phyloP scores from a whole-genome alignment of 1,140 invertebrate genomes.

The Lysiphlebus fabarum region DNA sequence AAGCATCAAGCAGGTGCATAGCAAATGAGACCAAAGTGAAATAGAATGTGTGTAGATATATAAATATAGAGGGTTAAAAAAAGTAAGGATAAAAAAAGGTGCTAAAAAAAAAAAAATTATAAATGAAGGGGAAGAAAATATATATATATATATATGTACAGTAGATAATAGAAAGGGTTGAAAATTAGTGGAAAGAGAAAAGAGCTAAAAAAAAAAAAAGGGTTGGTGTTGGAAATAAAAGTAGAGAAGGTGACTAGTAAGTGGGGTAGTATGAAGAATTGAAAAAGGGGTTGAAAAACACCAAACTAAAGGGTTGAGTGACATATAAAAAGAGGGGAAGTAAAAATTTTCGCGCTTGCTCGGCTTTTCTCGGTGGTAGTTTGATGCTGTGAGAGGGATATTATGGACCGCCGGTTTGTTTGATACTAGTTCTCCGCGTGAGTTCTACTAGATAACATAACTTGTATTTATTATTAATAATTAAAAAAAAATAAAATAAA shows the following conservation, averaged over 20 bases:
- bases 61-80: conserved; percentile 1
- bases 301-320: conserved; percentile 5
- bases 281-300: conserved; percentile 16
- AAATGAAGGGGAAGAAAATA: too few species aligned
- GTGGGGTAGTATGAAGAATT: conserved; percentile 8
- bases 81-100: conserved; percentile 1
- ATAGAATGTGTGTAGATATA: background rate
- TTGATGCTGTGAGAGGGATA: conserved; percentile 40
- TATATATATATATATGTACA: too few species aligned
- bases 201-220: conserved; percentile 2
- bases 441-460: conserved; percentile 38
- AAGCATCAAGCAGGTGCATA: conserved; percentile 4
- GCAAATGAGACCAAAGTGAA: background rate
- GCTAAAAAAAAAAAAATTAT: conserved; percentile 1
- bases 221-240: background rate
- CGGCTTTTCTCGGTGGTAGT: conserved; percentile 38
- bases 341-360: conserved; percentile 45
- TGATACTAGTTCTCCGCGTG: conserved; percentile 47
- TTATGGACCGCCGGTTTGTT: conserved; percentile 36
- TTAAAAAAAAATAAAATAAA: conserved; percentile 1
- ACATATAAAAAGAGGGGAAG: conserved; percentile 23
- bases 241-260: background rate
- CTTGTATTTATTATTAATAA: conserved; percentile 24
- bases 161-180: conserved; percentile 6
- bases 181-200: conserved; percentile 14